These are phyloP conservation scores for Neosilurus hyrtlii DNA, from an alignment of 2,797 vertebrate genomes.

Conservation along the genomic window DNA sequence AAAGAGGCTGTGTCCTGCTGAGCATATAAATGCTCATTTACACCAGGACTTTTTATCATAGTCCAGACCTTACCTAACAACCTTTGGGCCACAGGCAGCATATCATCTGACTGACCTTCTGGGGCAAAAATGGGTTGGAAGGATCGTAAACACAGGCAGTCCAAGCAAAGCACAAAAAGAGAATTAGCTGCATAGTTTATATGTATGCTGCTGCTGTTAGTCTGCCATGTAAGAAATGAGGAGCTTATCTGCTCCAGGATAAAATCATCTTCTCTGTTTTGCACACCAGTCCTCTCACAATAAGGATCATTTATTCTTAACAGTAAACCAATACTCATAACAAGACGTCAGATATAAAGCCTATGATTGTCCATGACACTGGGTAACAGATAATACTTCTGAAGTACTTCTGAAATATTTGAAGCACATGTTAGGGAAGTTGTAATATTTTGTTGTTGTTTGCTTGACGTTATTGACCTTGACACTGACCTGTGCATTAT, in stretches of 20 bases:
- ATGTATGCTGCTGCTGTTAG: too few relatives aligned
- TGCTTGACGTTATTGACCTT: neutral
- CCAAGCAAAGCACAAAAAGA: neutral
- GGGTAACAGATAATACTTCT: too few relatives aligned
- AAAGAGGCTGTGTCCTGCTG: slow-evolving; percentile 50
- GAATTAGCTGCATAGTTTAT: neutral
- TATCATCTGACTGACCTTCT: slow-evolving; percentile 14
- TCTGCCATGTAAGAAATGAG: neutral
- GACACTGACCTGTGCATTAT: neutral
- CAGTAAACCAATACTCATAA: neutral
- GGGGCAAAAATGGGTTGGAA: neutral
- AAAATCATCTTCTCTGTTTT: slow-evolving; percentile 4
- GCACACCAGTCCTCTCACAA: too few relatives aligned
- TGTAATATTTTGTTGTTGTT: neutral
- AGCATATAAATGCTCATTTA: slow-evolving; percentile 50
- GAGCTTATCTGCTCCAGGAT: slow-evolving; percentile 6
- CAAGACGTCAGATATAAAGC: neutral
- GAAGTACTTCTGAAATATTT: neutral
- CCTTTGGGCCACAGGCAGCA: slow-evolving; percentile 25
- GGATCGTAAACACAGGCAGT: neutral
- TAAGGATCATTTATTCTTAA: neutral
- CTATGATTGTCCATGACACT: neutral
- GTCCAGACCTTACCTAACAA: slow-evolving; percentile 30
- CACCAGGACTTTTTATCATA: slow-evolving; percentile 45
- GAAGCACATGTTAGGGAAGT: neutral